These are phyloP conservation scores for Plectropomus leopardus DNA, from an alignment of 2,113 vertebrate genomes.

Conservation along the genomic window DNA sequence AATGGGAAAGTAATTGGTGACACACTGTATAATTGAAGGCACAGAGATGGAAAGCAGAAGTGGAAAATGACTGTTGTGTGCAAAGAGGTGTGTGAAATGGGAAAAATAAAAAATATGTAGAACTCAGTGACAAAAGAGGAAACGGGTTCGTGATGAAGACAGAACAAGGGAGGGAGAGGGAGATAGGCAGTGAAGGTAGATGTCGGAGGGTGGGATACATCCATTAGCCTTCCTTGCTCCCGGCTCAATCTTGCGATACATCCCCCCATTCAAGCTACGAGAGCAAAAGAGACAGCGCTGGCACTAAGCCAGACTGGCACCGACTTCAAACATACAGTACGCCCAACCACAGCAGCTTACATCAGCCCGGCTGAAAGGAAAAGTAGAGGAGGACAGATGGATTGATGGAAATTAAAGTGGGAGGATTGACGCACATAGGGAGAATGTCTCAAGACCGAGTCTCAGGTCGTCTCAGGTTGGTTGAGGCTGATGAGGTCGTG, in stretches of 20 bases:
- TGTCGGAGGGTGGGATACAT: constrained; percentile 77
- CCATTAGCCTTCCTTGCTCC: constrained; percentile 81
- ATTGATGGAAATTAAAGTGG: constrained; percentile 76
- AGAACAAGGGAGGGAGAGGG: constrained; percentile 63
- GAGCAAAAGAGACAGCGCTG: constrained; percentile 73
- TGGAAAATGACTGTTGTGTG: constrained; percentile 67
- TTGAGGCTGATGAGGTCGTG: constrained; percentile 60
- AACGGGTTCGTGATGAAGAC: constrained; percentile 60
- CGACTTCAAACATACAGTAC: constrained; percentile 81
- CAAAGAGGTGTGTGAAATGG: constrained; percentile 56
- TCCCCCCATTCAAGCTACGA: constrained; percentile 62
- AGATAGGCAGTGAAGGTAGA: constrained; percentile 71
- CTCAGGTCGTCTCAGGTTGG: constrained; percentile 63
- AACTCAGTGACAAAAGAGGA: constrained; percentile 60
- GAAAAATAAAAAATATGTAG: constrained; percentile 59
- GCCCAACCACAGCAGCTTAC: constrained; percentile 76
- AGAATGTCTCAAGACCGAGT: constrained; percentile 60
- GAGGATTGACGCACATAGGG: constrained; percentile 67
- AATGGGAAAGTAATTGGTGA: constrained; percentile 76
- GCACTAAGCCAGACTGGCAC: constrained; percentile 80
- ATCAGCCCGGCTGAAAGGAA: constrained; percentile 74
- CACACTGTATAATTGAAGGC: constrained; percentile 68
- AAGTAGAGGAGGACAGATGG: constrained; percentile 74
- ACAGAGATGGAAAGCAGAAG: constrained; percentile 57
- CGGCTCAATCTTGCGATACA: constrained; percentile 75